These are phyloP conservation scores for Florisuga fusca DNA, from an alignment of 2,797 vertebrate genomes.

Conservation along the genomic window DNA sequence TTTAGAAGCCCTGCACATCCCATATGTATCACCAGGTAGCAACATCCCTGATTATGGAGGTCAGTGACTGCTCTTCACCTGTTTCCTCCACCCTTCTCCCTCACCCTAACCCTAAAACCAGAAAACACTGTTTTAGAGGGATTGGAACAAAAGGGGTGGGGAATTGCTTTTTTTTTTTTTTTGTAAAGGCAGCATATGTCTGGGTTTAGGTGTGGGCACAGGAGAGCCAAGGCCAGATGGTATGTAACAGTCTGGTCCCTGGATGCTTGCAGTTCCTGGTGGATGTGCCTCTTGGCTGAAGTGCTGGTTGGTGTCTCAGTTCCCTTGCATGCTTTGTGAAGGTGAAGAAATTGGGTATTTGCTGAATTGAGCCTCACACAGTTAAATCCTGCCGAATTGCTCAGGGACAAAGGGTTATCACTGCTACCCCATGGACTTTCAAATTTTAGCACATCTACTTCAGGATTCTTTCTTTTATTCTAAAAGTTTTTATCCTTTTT, in stretches of 20 bases:
- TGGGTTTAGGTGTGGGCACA: background rate
- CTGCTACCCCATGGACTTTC: background rate
- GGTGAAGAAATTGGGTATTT: background rate
- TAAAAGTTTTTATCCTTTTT: background rate
- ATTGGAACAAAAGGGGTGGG: background rate
- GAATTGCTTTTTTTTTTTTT: accelerated
- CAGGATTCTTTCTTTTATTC: background rate
- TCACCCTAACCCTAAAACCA: background rate
- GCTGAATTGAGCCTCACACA: background rate
- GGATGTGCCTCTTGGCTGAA: background rate
- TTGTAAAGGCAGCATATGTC: background rate
- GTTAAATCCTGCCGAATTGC: background rate
- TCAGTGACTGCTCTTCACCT: no score
- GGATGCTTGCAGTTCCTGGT: background rate
- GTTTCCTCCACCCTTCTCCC: no score
- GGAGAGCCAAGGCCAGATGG: background rate
- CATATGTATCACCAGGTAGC: no score
- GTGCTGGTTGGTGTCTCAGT: background rate
- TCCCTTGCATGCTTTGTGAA: background rate
- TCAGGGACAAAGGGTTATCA: background rate
- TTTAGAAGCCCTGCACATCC: no score
- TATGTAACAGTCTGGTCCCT: background rate
- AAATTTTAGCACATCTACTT: background rate
- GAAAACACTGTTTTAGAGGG: accelerated
- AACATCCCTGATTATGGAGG: no score